phyloP scores from a whole-genome alignment of 2,113 vertebrate genomes.

The Syrrhaptes paradoxus region DNA sequence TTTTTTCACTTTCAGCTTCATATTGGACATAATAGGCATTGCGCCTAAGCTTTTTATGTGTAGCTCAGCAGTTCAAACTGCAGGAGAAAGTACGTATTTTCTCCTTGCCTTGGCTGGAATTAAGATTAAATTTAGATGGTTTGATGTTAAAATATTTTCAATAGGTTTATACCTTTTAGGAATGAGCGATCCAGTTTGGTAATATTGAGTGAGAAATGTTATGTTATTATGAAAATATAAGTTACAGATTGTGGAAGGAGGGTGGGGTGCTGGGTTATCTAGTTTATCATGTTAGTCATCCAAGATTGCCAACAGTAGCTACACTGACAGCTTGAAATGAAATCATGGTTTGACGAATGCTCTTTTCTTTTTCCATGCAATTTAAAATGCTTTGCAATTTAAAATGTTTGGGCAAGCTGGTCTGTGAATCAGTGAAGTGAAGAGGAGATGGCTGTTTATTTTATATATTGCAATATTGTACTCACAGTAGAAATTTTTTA shows the following conservation, averaged over 20 bases:
- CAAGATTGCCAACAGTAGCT: neutral
- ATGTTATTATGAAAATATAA: neutral
- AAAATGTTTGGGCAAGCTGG: neutral
- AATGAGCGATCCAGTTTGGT: neutral
- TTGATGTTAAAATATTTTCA: neutral
- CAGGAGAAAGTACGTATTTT: neutral
- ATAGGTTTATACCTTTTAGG: neutral
- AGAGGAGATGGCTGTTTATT: neutral
- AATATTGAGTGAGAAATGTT: neutral
- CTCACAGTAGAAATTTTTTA: neutral
- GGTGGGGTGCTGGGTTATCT: constrained; percentile 46
- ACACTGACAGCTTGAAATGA: constrained; percentile 27
- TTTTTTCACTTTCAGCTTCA: neutral
- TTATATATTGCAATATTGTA: neutral
- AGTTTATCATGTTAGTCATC: constrained; percentile 42
- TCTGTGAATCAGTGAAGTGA: neutral
- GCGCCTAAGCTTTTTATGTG: neutral
- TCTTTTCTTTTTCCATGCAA: neutral
- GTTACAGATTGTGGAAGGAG: constrained; percentile 9
- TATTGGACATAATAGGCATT: neutral
- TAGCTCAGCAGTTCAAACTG: neutral
- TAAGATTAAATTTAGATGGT: neutral
- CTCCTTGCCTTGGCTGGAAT: neutral
- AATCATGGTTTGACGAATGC: neutral
- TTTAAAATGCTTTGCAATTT: neutral